These are phyloP conservation scores for Panulirus ornatus DNA, from an alignment of 1,140 invertebrate species.

Conservation along the genomic window DNA sequence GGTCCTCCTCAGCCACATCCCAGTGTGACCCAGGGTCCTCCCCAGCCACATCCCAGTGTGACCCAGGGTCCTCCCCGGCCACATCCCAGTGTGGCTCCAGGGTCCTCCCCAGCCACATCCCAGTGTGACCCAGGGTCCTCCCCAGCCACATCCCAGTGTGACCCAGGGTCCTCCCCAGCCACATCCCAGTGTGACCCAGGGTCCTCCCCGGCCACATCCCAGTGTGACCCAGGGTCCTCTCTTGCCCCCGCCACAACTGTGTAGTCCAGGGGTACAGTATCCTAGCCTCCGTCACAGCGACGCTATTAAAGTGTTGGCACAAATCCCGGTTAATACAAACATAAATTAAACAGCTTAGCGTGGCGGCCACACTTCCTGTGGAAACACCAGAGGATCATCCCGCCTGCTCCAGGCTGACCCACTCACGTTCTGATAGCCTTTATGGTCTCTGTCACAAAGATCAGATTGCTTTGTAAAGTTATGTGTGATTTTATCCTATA, in stretches of 20 bases:
- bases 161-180: no score
- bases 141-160: no score
- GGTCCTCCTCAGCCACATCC: no score
- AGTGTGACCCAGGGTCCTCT: background rate
- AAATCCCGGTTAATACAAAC: constrained; percentile 69
- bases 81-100: no score
- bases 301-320: constrained; percentile 52
- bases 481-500: background rate
- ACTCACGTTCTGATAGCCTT: background rate
- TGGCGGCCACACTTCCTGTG: constrained; percentile 66
- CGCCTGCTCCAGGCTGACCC: constrained; percentile 25
- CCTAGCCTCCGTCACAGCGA: background rate
- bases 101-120: no score
- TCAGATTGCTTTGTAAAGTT: background rate
- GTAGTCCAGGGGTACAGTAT: background rate
- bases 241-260: background rate
- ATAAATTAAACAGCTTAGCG: constrained; percentile 72
- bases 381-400: constrained; percentile 70
- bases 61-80: no score
- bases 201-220: background rate
- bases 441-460: background rate
- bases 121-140: no score
- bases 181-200: no score
- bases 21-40: no score
- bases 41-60: no score